Evolutionary conservation across 2,797 vertebrate genomes (phyloP), one percentile per base, ranked within the genome.

Genomic region (Lindbergichthys nudifrons): DNA sequence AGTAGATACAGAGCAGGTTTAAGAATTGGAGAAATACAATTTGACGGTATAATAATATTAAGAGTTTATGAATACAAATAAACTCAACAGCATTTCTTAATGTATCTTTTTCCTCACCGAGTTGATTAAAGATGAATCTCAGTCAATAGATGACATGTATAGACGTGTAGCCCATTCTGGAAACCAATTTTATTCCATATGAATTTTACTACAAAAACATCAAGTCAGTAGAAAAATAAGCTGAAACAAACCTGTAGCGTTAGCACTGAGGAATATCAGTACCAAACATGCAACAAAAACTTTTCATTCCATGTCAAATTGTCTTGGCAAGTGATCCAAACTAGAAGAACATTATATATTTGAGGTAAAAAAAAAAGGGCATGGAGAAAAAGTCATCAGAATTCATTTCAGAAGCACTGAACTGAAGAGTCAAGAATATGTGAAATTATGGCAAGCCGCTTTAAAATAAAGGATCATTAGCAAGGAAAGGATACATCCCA

Each of bases 151-250:
- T 62, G 3, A 7, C 64, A 46, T 9, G 32, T 36, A 36, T 36
- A 36, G 32, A 36, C 45, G 23, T 53, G 11, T 16, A 39, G 12
- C n/a, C 18, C 21, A 72, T 65, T 68, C 18, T 79, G 72, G 42
- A 86, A 82, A 81, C 48, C 21, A 5, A 10, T 73, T 89, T 88
- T 86, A 84, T 85, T 86, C 46, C 11, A 62, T 16, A 45, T 66
- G 30, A 59, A 5, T 65, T 78, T 54, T 81, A 16, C 48, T 77
- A 67, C 46, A 83, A 85, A 87, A 74, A 70, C 70, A 69, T 12
- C 6, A 47, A 56, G 23, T 70, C 23, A 61, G 66, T 73, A 82
- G 54, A 70, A 82, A 88, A 88, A 84, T 57, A 71, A 60, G 60
- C 57, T 72, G 68, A 7, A 68, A 56, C 23, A 65, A 75, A 81